phyloP scores from a whole-genome alignment of 2,113 vertebrate species.

The Sinocyclocheilus maitianheensis region DNA sequence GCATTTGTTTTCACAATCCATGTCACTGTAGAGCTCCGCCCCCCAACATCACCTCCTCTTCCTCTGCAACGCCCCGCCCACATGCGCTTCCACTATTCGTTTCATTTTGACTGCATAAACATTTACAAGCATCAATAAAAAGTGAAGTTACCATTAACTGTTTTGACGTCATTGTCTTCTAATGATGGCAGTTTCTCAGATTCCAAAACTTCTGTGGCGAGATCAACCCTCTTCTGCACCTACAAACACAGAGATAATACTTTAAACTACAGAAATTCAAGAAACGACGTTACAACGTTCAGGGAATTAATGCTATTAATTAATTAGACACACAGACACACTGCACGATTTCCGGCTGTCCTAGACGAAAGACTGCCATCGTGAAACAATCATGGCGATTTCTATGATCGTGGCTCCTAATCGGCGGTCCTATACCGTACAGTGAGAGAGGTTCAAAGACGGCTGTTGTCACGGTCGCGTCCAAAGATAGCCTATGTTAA shows the following conservation, averaged over 20 bases:
- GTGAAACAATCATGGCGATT: too few relatives aligned
- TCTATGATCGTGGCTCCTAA: too few relatives aligned
- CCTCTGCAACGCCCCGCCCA: slow-evolving; percentile 75
- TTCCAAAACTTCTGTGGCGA: slow-evolving; percentile 78
- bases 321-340: too few relatives aligned
- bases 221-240: slow-evolving; percentile 86
- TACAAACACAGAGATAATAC: slow-evolving; percentile 50
- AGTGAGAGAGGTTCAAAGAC: too few relatives aligned
- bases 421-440: too few relatives aligned
- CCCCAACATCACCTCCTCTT: slow-evolving; percentile 95
- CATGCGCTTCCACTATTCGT: slow-evolving; percentile 64
- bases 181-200: slow-evolving; percentile 83
- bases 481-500: too few relatives aligned
- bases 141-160: slow-evolving; percentile 75
- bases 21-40: slow-evolving; percentile 77
- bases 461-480: too few relatives aligned
- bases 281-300: too few relatives aligned
- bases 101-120: slow-evolving; percentile 69
- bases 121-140: slow-evolving; percentile 57
- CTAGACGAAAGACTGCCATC: too few relatives aligned
- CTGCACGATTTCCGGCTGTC: too few relatives aligned
- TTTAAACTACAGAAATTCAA: not conserved
- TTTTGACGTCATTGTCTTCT: slow-evolving; percentile 81
- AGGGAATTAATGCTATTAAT: too few relatives aligned
- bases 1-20: slow-evolving; percentile 95